A percentile compares a stretch with the other conserved stretches of the same genome.
phyloP scores from a whole-genome alignment of 92 coral and sea anemone species.

The Zoanthus solanderi region DNA sequence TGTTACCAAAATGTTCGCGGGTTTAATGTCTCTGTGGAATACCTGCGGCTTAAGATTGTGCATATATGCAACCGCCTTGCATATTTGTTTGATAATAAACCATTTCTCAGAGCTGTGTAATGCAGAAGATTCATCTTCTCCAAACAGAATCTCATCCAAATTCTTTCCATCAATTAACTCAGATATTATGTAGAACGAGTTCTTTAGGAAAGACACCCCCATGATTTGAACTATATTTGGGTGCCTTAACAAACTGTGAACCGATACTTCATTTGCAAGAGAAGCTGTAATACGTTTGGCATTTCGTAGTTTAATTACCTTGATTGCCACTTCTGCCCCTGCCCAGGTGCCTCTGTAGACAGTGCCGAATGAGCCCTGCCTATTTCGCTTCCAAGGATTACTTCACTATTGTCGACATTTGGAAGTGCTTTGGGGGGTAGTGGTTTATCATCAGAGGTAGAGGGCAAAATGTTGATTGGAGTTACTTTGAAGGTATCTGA shows the following conservation, averaged over 20 bases:
- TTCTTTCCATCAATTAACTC: conserved; percentile 47
- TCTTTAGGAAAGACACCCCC: conserved; percentile 49
- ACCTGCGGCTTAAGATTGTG: conserved; percentile 50
- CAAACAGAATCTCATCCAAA: conserved; percentile 46
- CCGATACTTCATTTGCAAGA: conserved; percentile 45
- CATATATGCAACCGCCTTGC: conserved; percentile 38
- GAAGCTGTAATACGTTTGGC: conserved; percentile 46
- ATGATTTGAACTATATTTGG: conserved; percentile 59
- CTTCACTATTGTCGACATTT: conserved; percentile 43
- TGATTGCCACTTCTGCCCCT: conserved; percentile 57
- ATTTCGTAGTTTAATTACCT: conserved; percentile 48
- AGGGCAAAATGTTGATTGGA: neutral
- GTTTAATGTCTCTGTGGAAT: conserved; percentile 57
- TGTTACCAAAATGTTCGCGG: conserved; percentile 53
- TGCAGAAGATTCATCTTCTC: conserved; percentile 14
- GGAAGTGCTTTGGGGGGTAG: conserved; percentile 41
- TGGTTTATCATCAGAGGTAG: conserved; percentile 2
- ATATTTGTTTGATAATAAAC: conserved; percentile 27
- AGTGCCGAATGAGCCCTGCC: conserved; percentile 53
- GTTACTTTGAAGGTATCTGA: conserved; percentile 45
- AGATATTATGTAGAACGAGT: conserved; percentile 47
- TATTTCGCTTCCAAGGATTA: conserved; percentile 48
- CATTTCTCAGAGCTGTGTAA: conserved; percentile 22
- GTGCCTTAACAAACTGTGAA: conserved; percentile 50
- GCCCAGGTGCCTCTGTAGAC: conserved; percentile 54